Evolutionary conservation across 2,113 vertebrate genomes (phyloP).

Genomic region (Channa maculata): DNA sequence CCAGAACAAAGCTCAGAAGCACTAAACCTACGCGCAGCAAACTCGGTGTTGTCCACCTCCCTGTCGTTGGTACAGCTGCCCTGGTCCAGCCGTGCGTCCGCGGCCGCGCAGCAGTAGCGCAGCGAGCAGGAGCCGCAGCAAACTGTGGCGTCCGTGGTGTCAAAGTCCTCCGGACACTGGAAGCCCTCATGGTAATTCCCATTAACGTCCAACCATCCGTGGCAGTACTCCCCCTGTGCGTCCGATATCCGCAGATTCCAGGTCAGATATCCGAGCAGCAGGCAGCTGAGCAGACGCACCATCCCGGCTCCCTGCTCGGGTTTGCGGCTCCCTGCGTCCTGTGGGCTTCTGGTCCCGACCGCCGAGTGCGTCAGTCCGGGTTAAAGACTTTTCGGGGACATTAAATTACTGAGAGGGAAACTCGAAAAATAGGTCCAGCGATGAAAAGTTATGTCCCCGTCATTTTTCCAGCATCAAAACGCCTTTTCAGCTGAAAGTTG

Average conservation of each 20-base stretch:
- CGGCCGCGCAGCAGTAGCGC: conserved; percentile 94
- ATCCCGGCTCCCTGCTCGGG: conserved; percentile 69
- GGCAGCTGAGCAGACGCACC: conserved; percentile 84
- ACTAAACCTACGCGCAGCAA: conserved; percentile 83
- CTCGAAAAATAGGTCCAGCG: neutral
- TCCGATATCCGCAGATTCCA: conserved; percentile 84
- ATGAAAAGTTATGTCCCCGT: conserved; percentile 42
- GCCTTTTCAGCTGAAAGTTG: neutral
- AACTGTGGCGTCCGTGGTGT: conserved; percentile 92
- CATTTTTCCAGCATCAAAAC: conserved; percentile 39
- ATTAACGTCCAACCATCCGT: conserved; percentile 92
- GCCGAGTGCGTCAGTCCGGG: conserved; percentile 4
- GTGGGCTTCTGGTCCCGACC: conserved; percentile 22
- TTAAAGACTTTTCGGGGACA: conserved; percentile 36
- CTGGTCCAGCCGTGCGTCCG: conserved; percentile 92
- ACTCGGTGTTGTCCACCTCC: conserved; percentile 85
- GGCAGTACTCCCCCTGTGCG: conserved; percentile 92
- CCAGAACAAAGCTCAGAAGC: neutral
- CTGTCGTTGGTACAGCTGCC: conserved; percentile 93
- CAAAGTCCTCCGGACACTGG: conserved; percentile 96
- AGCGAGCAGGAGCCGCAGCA: conserved; percentile 95
- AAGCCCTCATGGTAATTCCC: conserved; percentile 94
- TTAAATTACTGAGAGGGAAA: neutral
- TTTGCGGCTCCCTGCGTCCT: conserved; percentile 26
- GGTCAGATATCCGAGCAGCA: conserved; percentile 87